Base-by-base conservation (phyloP, 2,113 vertebrate genomes). In the Thunnus maccoyii region DNA sequence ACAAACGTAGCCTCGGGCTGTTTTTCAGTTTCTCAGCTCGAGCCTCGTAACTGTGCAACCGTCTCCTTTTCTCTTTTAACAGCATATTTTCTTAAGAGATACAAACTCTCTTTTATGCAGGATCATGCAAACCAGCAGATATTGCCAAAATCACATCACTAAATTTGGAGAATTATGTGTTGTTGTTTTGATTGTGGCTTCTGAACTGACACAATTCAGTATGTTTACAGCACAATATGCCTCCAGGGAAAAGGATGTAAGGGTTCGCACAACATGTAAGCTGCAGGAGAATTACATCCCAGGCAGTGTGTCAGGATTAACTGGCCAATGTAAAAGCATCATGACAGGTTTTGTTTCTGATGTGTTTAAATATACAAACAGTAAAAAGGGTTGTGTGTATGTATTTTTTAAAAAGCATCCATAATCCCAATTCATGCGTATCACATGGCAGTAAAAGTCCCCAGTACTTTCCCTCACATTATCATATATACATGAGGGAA, bases 1-100 rank as follows among this genome's bases (percentile, higher is more conserved):
- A 73, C 41, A 83, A 80, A 88, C 80, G 64, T 58, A 62, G 58
- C 86, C 74, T 57, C 1, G 0, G 77, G 88, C 57, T 83, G 80
- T 87, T 87, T 80, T 85, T 72, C 51, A 66, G 27, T 78, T 65
- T 72, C 69, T 74, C 79, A 67, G 58, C 74, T 57, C 5, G 0
- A 65, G 57, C 54, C 67, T 71, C 46, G 61, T n/a, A 64, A 64
- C 80, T 41, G 47, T 2, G n/a, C 20, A 72, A 71, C 57, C 50
- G 46, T 50, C 52, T 68, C 13, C 3, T 70, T 56, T 84, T 76
- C 9, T 51, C 70, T 83, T 27, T 70, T 36, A 72, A 69, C 66
- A 76, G 9, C 60, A 57, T 41, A 16, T 68, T 68, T 78, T 74
- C 48, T 69, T 13, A 50, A 75, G 20, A 62, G 52, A 69, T 32